Conservation (phyloP, 2,797 vertebrate species). For the Tympanoctomys barrerae region DNA sequence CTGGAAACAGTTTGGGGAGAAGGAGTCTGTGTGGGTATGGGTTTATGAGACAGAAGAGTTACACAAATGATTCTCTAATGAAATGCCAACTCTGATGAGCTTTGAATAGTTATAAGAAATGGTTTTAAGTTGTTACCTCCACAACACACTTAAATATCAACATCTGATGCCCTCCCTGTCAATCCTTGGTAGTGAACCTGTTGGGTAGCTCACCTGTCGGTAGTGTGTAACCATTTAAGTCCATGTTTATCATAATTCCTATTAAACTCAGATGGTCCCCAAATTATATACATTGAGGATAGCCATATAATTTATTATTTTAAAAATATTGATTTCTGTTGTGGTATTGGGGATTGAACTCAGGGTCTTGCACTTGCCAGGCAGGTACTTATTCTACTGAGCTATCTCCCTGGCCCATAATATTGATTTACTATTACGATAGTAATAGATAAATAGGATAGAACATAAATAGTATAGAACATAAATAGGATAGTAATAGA, state of each 20-base stretch:
- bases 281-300: neutral
- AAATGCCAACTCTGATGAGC: slow-evolving; percentile 23
- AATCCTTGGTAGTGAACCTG: neutral
- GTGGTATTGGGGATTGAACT: too few species aligned
- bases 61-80: neutral
- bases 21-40: neutral
- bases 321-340: neutral
- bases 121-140: neutral
- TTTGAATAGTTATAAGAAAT: slow-evolving; percentile 37
- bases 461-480: too few species aligned
- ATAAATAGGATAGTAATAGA: too few species aligned
- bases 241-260: neutral
- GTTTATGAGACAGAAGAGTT: neutral
- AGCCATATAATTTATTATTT: neutral
- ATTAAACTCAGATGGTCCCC: neutral
- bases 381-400: too few species aligned
- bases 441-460: too few species aligned
- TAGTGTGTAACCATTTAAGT: neutral
- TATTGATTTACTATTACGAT: neutral
- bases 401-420: too few species aligned
- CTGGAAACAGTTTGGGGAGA: neutral
- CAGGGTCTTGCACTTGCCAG: too few species aligned
- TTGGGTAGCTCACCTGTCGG: neutral
- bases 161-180: neutral
- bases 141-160: neutral